Percentiles rank a stretch among this genome's conserved stretches.
These are phyloP conservation scores for Chymomyza amoena DNA, from an alignment of 2,888 invertebrate species.

Conservation along the genomic window DNA sequence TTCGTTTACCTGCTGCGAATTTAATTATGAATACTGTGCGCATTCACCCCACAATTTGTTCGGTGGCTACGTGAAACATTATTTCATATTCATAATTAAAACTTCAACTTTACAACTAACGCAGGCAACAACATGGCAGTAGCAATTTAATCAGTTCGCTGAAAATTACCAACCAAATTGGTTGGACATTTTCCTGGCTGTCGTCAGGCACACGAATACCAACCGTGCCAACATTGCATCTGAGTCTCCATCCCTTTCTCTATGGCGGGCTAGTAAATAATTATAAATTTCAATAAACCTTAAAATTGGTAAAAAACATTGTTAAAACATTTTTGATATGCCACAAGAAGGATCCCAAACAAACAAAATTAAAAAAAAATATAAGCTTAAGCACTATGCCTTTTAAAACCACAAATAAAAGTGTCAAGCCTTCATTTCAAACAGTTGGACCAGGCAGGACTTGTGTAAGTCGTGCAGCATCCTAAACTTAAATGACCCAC, in stretches of 20 bases:
- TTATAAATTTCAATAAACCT: slow-evolving; percentile 65
- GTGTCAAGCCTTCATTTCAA: no score
- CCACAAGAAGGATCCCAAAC: no score
- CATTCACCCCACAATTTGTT: background rate
- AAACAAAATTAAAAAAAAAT: no score
- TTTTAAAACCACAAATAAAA: no score
- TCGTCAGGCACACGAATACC: background rate
- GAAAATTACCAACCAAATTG: slow-evolving; percentile 41
- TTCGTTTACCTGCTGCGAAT: slow-evolving; percentile 43
- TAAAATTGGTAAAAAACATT: background rate
- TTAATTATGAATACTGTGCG: slow-evolving; percentile 24
- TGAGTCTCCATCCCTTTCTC: background rate
- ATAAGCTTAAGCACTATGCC: no score
- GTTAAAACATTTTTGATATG: no score
- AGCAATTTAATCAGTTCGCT: slow-evolving; percentile 30
- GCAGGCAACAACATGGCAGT: slow-evolving; percentile 15
- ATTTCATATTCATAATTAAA: slow-evolving; percentile 57
- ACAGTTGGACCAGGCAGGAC: no score
- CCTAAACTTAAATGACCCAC: no score
- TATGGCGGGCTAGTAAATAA: slow-evolving; percentile 48
- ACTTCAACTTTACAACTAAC: slow-evolving; percentile 45
- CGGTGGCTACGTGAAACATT: slow-evolving; percentile 28
- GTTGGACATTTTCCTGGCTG: slow-evolving; percentile 41
- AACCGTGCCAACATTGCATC: background rate
- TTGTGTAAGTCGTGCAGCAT: no score